A percentile compares a stretch with the other conserved stretches of the same genome.
These are phyloP conservation scores for Bombyx mori DNA, from an alignment of 1,140 invertebrate species.

Conservation along the genomic window DNA sequence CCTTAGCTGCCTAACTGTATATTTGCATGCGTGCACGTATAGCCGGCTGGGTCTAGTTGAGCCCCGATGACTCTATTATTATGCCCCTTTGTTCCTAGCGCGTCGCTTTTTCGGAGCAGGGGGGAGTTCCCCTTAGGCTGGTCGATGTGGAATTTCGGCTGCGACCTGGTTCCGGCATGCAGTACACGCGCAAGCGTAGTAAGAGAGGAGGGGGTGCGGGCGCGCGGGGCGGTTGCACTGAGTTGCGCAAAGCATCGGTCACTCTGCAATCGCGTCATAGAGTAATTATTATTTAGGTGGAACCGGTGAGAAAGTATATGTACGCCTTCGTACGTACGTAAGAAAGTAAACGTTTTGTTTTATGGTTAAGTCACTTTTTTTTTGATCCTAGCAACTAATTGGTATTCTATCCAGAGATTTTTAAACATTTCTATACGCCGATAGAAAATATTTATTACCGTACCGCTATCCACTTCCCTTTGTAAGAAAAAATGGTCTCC, in stretches of 20 bases:
- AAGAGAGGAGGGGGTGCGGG: constrained; percentile 20
- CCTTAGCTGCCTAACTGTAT: constrained; percentile 59
- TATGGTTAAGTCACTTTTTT: not conserved
- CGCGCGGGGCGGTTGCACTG: constrained; percentile 43
- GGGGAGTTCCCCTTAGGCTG: constrained; percentile 35
- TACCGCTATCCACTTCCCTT: not conserved
- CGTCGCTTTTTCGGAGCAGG: constrained; percentile 14
- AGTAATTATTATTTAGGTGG: constrained; percentile 12
- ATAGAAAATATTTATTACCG: not conserved
- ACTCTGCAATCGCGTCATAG: constrained; percentile 28
- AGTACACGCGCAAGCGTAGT: constrained; percentile 59
- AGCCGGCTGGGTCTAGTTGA: constrained; percentile 29
- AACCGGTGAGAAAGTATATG: constrained; percentile 2
- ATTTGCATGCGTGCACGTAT: constrained; percentile 68
- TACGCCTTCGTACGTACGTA: not conserved
- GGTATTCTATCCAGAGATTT: not conserved
- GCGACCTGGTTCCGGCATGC: constrained; percentile 65
- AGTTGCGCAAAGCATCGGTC: constrained; percentile 65
- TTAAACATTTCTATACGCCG: not conserved
- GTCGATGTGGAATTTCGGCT: constrained; percentile 52
- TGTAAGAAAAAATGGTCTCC: too few relatives aligned
- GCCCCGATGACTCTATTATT: constrained; percentile 26
- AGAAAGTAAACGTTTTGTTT: not conserved
- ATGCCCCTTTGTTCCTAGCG: constrained; percentile 8
- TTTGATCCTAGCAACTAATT: not conserved